Evolutionary conservation across 2,113 vertebrate genomes (phyloP).

Genomic region (Saccopteryx bilineata): DNA sequence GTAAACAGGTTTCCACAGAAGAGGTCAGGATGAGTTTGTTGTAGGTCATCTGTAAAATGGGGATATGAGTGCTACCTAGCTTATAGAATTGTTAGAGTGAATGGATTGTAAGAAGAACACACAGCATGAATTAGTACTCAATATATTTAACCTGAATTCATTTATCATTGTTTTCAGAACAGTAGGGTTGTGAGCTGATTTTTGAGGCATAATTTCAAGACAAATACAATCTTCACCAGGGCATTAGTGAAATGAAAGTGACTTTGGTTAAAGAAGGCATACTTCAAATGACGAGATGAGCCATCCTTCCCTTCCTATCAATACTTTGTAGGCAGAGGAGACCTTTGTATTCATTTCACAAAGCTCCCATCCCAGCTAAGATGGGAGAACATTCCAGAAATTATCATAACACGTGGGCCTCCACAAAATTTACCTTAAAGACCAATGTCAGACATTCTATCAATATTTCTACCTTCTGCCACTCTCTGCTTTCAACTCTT

Average conservation of each 20-base stretch:
- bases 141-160: not conserved
- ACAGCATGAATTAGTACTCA: not conserved
- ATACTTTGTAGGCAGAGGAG: slow-evolving; percentile 27
- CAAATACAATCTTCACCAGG: slow-evolving; percentile 6
- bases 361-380: not conserved
- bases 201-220: slow-evolving; percentile 54
- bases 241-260: slow-evolving; percentile 32
- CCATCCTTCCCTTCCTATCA: not conserved
- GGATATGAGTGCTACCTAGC: not conserved
- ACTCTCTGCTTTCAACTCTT: slow-evolving; percentile 25
- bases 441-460: slow-evolving; percentile 2
- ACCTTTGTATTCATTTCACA: slow-evolving; percentile 45
- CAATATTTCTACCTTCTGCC: not conserved
- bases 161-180: slow-evolving; percentile 41
- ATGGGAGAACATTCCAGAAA: slow-evolving; percentile 14
- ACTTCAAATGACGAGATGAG: not conserved
- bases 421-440: not conserved
- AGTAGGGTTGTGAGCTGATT: slow-evolving; percentile 21
- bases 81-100: slow-evolving; percentile 46
- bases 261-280: slow-evolving; percentile 26
- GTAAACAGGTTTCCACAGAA: slow-evolving; percentile 7
- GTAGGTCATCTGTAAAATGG: slow-evolving; percentile 41
- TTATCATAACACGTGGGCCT: not conserved
- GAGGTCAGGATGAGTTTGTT: slow-evolving; percentile 3
- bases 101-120: slow-evolving; percentile 19